Percentiles rank a stretch among this genome's conserved stretches.
These are phyloP conservation scores for Netelia inedita DNA, from an alignment of 2,888 invertebrate genomes.

Conservation along the genomic window DNA sequence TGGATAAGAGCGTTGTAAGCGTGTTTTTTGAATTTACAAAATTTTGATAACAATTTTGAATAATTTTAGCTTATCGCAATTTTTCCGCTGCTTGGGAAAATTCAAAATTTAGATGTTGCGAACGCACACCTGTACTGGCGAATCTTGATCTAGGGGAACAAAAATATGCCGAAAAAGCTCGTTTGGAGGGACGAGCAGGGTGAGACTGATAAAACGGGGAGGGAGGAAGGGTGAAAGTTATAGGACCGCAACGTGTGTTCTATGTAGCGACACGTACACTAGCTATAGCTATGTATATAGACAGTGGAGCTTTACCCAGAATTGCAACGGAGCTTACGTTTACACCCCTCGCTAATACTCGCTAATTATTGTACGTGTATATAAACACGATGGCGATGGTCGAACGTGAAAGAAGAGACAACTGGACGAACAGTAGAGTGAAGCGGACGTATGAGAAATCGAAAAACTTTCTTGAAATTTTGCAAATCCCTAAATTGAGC, in stretches of 20 bases:
- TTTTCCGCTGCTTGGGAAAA: too few species aligned
- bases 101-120: too few species aligned
- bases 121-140: too few species aligned
- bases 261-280: constrained; percentile 55
- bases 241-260: constrained; percentile 47
- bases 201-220: constrained; percentile 7
- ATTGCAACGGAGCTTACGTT: constrained; percentile 22
- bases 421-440: background rate
- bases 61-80: background rate
- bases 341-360: background rate
- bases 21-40: background rate
- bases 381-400: background rate
- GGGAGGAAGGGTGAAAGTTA: constrained; percentile 24
- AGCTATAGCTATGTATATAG: background rate
- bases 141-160: background rate
- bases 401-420: background rate
- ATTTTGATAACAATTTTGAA: background rate
- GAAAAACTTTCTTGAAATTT: background rate
- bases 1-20: too few species aligned
- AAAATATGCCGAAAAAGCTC: background rate
- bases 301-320: background rate
- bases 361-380: constrained; percentile 25
- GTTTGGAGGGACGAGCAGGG: too few species aligned
- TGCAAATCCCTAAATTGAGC: too few species aligned
- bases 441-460: background rate